phyloP scores from a whole-genome alignment of 2,113 vertebrate genomes.

The Mellivora capensis region DNA sequence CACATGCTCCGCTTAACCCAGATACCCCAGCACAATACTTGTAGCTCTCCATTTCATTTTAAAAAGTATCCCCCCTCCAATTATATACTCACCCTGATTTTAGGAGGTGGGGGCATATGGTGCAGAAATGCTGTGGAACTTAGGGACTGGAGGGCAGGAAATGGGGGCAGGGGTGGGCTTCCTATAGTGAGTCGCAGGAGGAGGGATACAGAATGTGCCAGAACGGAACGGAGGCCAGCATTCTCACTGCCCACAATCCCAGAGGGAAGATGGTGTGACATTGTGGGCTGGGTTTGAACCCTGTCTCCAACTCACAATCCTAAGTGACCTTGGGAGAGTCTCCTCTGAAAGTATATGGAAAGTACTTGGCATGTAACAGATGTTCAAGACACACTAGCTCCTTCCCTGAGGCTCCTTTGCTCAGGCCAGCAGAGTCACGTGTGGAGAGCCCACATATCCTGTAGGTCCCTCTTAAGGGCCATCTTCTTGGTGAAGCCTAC shows the following conservation, averaged over 20 bases:
- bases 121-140: background rate
- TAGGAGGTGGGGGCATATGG: background rate
- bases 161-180: background rate
- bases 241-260: background rate
- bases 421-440: background rate
- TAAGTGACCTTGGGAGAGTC: background rate
- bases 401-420: background rate
- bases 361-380: background rate
- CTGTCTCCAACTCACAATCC: background rate
- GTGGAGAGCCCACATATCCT: background rate
- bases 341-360: background rate
- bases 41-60: background rate
- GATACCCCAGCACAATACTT: background rate
- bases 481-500: background rate
- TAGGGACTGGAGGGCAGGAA: background rate
- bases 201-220: background rate
- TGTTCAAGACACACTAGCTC: background rate
- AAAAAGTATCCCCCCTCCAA: background rate
- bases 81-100: background rate
- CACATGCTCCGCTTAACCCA: rapidly evolving
- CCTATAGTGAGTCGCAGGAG: background rate
- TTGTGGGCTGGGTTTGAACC: rapidly evolving
- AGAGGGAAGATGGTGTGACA: background rate
- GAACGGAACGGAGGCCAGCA: rapidly evolving
- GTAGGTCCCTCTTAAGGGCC: background rate